phyloP scores from a whole-genome alignment of 2,797 vertebrate genomes.

The Macroramphosus scolopax region DNA sequence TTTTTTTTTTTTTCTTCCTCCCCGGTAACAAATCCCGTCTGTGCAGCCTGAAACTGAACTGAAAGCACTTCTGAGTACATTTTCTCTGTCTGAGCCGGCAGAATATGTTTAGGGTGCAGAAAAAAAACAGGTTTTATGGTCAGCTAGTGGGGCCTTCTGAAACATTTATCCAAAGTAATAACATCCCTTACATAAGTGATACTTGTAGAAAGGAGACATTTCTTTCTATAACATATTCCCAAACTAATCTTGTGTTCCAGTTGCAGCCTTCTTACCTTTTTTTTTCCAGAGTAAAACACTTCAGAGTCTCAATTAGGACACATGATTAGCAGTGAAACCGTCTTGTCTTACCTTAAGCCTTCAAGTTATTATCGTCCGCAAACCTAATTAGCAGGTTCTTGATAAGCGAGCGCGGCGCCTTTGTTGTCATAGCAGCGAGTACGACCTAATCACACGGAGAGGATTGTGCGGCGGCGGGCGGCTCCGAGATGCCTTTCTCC shows the following conservation, averaged over 20 bases:
- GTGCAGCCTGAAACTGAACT: conserved; percentile 30
- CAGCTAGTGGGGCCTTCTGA: not conserved
- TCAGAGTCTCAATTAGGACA: conserved; percentile 56
- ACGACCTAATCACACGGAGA: conserved; percentile 48
- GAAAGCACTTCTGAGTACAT: conserved; percentile 27
- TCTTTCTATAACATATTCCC: too few species aligned
- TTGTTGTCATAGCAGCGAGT: conserved; percentile 67
- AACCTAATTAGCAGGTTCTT: conserved; percentile 70
- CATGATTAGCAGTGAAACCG: conserved; percentile 61
- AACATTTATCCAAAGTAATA: not conserved
- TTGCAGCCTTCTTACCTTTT: not conserved
- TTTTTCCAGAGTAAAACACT: conserved; percentile 30
- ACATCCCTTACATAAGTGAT: not conserved
- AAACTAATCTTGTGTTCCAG: not conserved
- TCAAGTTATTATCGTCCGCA: conserved; percentile 68
- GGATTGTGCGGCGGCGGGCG: too few species aligned
- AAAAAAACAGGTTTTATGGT: too few species aligned
- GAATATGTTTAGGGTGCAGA: conserved; percentile 6
- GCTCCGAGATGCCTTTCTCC: conserved; percentile 2
- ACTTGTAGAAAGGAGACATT: too few species aligned
- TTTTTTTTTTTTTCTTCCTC: not conserved
- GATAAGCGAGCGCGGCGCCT: conserved; percentile 56
- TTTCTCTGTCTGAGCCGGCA: conserved; percentile 8
- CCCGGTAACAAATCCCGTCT: conserved; percentile 22
- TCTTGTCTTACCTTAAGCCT: conserved; percentile 66